Evolutionary conservation across 2,888 invertebrate species (phyloP), one percentile per base, ranked within the genome.

Genomic region (Phyllotreta cruciferae): DNA sequence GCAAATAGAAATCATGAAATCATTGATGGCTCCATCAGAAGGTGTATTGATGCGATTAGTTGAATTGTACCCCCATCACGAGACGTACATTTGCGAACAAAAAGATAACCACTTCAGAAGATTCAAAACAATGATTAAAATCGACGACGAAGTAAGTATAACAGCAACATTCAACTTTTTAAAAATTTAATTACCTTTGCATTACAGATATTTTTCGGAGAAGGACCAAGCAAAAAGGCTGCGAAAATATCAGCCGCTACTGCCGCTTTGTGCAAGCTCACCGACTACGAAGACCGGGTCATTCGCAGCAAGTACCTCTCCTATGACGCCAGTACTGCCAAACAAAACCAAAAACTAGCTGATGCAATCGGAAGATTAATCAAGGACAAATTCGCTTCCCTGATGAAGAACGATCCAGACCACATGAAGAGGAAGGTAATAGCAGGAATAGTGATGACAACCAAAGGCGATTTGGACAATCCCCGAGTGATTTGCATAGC

Each of bases 401-500:
- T 93, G 41, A 90, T 93, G 84, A 86, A 86, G 63, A 87, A 87
- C n/a, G 91, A 93, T 75, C 83, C 89, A 53, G 85, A 87, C 6
- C 92, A 93, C 77, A 88, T 90, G 0, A 87, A 91, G 71, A 86
- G 95, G 70, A 96, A 96, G 81, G 96, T 97, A 10, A 82, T 97
- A n/a, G 94, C 97, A 11, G 97, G 96, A 3, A 90, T 97, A 73
- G 96, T 96, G 10, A 91, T 96, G 87, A 94, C 93, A 1, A 85
- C 84, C 47, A 87, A 89, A 70, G 41, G 58, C 3, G 70, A 72
- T 55, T 47, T 76, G 39, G 82, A n/a, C n/a, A n/a, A n/a, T n/a
- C 80, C 79, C 38, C 79, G 86, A 82, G 86, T 91, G 63, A 87
- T 94, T 72, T 88, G 90, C 1, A 88, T 95, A 1, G 88, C 93